A percentile compares a stretch with the other conserved stretches of the same genome.
Evolutionary conservation across 2,797 vertebrate species (phyloP).

Genomic region (Rhincodon typus): DNA sequence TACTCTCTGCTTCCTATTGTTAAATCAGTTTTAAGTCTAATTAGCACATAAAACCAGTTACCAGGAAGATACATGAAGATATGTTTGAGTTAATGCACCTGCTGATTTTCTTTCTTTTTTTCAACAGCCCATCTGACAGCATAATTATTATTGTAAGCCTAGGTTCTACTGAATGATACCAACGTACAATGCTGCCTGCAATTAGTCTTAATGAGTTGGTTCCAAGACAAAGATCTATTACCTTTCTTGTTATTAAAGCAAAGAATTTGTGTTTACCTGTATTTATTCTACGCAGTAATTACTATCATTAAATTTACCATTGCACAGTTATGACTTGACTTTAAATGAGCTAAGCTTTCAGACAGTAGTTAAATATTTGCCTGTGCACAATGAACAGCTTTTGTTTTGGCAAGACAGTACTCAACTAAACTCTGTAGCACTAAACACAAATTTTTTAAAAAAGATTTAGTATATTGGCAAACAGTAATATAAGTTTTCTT

Average conservation of each 20-base stretch:
- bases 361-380: neutral
- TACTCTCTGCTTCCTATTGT: neutral
- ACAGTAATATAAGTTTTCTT: neutral
- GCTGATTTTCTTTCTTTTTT: neutral
- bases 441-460: neutral
- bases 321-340: neutral
- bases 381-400: neutral
- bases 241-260: neutral
- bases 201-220: neutral
- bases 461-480: neutral
- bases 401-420: neutral
- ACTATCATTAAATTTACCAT: neutral
- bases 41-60: constrained; percentile 1
- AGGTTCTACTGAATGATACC: neutral
- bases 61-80: neutral
- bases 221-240: neutral
- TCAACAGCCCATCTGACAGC: neutral
- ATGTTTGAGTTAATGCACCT: neutral
- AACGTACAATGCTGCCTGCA: neutral
- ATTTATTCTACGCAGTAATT: neutral
- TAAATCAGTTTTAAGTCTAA: neutral
- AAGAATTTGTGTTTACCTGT: neutral
- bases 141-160: neutral
- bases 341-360: neutral
- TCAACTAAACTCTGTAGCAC: neutral